Percentiles rank a stretch among this genome's conserved stretches.
Conservation (phyloP, 2,113 vertebrate species). For the Polypterus senegalus region DNA sequence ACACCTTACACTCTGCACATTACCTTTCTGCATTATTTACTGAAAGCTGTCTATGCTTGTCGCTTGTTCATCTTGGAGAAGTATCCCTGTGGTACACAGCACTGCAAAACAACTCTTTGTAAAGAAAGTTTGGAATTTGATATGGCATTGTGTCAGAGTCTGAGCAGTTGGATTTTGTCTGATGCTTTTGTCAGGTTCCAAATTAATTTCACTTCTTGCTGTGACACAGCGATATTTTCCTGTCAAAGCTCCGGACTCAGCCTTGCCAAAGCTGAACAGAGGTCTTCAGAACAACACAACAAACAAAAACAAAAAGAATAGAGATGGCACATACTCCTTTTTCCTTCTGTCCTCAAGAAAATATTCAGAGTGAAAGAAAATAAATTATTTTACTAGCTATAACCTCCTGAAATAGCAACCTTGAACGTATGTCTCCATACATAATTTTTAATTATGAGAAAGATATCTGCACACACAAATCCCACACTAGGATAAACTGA, state of each 20-base stretch:
- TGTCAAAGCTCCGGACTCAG: constrained; percentile 39
- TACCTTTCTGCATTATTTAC: neutral
- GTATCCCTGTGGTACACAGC: neutral
- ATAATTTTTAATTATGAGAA: no score
- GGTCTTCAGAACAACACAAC: constrained; percentile 32
- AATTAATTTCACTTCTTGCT: constrained; percentile 53
- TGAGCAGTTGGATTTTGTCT: constrained; percentile 38
- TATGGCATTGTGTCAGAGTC: constrained; percentile 21
- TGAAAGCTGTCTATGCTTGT: neutral
- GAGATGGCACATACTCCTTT: neutral
- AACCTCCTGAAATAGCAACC: no score
- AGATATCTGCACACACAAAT: no score
- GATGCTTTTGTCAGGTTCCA: constrained; percentile 42
- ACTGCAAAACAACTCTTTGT: constrained; percentile 9
- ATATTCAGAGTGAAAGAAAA: no score
- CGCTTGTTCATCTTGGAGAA: neutral
- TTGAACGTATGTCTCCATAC: no score
- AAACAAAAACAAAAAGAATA: constrained; percentile 22
- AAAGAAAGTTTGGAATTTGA: constrained; percentile 27
- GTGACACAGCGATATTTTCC: constrained; percentile 37
- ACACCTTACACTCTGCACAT: neutral
- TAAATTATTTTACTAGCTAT: no score
- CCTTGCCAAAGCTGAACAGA: constrained; percentile 34
- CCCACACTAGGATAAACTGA: no score
- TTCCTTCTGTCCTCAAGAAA: no score